A percentile compares a stretch with the other conserved stretches of the same genome.
Conservation (phyloP, 1,140 invertebrate genomes). For the Tribolium madens region DNA sequence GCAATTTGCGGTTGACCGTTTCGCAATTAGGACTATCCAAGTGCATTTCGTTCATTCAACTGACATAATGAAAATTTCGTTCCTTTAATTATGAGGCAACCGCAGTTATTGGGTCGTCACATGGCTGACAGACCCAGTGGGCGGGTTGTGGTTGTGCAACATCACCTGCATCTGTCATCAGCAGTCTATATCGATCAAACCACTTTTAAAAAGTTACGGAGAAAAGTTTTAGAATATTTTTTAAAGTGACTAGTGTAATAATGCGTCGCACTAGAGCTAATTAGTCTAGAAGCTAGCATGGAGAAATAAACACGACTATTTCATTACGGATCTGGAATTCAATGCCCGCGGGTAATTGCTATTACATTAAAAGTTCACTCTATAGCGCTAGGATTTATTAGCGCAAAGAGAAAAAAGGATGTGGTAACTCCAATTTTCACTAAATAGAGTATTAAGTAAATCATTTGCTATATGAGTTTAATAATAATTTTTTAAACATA, state of each 20-base stretch:
- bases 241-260: too few species aligned
- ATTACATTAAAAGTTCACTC: too few species aligned
- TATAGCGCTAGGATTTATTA: too few species aligned
- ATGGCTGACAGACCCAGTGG: slow-evolving; percentile 11
- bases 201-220: neutral
- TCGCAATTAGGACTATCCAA: neutral
- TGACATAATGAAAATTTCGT: slow-evolving; percentile 15
- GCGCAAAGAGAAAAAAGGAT: too few species aligned
- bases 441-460: too few species aligned
- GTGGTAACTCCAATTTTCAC: too few species aligned
- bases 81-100: slow-evolving; percentile 16
- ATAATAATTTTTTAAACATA: too few species aligned
- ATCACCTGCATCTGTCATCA: slow-evolving; percentile 20
- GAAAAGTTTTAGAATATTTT: neutral
- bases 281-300: neutral
- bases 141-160: slow-evolving; percentile 23
- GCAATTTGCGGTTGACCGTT: neutral
- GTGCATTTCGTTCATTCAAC: neutral
- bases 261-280: neutral
- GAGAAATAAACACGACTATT: too few species aligned
- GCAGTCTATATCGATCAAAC: neutral
- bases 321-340: too few species aligned
- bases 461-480: too few species aligned
- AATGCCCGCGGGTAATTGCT: too few species aligned
- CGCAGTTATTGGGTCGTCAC: slow-evolving; percentile 30